Evolutionary conservation across 1,140 invertebrate species (phyloP), one percentile per base, ranked within the genome.

Genomic region (Drosophila nasuta): DNA sequence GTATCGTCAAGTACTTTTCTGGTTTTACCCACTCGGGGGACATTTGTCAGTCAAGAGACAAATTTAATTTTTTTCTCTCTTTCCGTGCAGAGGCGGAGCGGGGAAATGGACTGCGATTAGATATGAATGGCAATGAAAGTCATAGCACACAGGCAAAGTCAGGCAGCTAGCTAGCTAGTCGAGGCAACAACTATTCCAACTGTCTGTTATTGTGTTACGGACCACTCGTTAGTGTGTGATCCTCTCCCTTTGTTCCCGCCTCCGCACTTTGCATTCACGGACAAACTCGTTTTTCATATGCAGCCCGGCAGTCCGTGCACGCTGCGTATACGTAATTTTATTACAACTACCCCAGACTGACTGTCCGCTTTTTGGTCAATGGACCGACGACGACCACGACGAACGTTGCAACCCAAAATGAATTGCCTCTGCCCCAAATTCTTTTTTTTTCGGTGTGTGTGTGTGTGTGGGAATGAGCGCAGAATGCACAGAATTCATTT

Each of bases 11-110:
- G 88, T 91, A 91, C 81, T 86, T 87, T 91, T 91, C 82, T 91
- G 83, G 79, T 90, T 89, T 83, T 79, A 69, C 75, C 82, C 90
- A 81, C 85, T 91, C 89, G 82, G 82, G 90, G 82, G 90, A 91
- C 90, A 91, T 91, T 91, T 91, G 83, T 91, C 82, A 91, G 90
- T 91, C 82, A 88, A 87, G 86, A 91, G 90, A 90, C 90, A 89
- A 91, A 91, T 91, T 91, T 91, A 91, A 91, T 91, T 91, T 86
- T 38, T 89, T 91, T 86, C 20, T 25, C 20, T 25, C 20, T 86
- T 82, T 75, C 82, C 48, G 35, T 25, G 25, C 73, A 72, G 56
- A 72, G 8, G 13, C 8, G 35, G 6, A 33, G 28, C 1, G 13
- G 17, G 41, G 51, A 57, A 70, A 67, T 78, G 76, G 66, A 88